Percentiles rank a stretch among this genome's conserved stretches.
Evolutionary conservation across 1,140 invertebrate species (phyloP).

Genomic region (Bradynema listronoti): DNA sequence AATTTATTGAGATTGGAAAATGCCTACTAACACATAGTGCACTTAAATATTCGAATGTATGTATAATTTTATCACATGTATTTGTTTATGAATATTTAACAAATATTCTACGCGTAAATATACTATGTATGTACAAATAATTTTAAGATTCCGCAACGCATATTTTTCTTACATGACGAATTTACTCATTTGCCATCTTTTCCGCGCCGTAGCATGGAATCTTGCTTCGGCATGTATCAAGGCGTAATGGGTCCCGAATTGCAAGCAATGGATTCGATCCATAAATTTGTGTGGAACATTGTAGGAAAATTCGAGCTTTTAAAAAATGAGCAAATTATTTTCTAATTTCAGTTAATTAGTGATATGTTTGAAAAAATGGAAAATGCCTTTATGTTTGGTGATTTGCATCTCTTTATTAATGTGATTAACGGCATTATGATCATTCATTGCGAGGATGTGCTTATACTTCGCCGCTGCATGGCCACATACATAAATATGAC

Average conservation of each 20-base stretch:
- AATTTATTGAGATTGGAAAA: conserved; percentile 95
- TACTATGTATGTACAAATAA: not conserved
- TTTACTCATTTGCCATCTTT: conserved; percentile 96
- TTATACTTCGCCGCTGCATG: conserved; percentile 73
- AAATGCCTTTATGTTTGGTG: conserved; percentile 92
- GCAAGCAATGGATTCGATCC: too few relatives aligned
- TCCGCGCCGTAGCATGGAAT: conserved; percentile 90
- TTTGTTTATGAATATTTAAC: too few relatives aligned
- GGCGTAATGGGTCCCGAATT: conserved; percentile 86
- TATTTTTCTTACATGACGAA: conserved; percentile 98
- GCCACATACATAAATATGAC: conserved; percentile 94
- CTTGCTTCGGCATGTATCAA: conserved; percentile 84
- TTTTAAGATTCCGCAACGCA: conserved; percentile 75
- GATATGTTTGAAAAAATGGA: conserved; percentile 98
- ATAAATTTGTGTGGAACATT: too few relatives aligned
- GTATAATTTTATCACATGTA: conserved; percentile 43
- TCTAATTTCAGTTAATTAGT: conserved; percentile 69
- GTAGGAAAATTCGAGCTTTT: too few relatives aligned
- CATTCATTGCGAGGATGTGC: conserved; percentile 60
- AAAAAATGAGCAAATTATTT: too few relatives aligned
- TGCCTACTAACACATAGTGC: conserved; percentile 63
- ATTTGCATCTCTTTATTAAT: conserved; percentile 93
- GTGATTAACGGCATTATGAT: conserved; percentile 88
- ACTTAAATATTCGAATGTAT: conserved; percentile 60
- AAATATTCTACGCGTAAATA: too few relatives aligned